Evolutionary conservation across 2,797 vertebrate species (phyloP).

Genomic region (Sebastes variabilis): DNA sequence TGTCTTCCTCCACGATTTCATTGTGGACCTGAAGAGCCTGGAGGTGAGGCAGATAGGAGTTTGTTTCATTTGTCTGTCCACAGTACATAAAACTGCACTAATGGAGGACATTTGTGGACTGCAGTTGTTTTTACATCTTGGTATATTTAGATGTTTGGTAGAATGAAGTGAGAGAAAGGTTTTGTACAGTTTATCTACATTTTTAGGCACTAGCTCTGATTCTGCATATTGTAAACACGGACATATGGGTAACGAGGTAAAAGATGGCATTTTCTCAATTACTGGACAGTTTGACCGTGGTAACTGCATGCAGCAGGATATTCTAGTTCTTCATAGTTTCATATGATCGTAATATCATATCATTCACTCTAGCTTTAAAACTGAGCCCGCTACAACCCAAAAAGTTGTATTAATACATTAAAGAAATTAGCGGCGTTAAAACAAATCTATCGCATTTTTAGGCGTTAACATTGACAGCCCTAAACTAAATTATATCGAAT

Average conservation of each 20-base stretch:
- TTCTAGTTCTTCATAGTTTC: background rate
- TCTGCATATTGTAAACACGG: background rate
- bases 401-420: accelerated
- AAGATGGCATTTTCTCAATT: background rate
- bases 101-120: background rate
- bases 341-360: too few relatives aligned
- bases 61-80: background rate
- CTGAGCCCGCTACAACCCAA: accelerated
- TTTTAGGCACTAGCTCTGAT: background rate
- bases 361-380: too few relatives aligned
- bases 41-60: background rate
- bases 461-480: too few relatives aligned
- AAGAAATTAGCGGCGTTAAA: too few relatives aligned
- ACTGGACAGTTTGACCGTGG: too few relatives aligned
- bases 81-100: background rate
- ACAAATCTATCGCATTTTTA: too few relatives aligned
- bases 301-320: background rate
- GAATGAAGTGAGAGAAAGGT: background rate
- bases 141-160: background rate
- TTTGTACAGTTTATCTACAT: background rate
- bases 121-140: background rate
- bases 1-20: conserved; percentile 77
- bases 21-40: conserved; percentile 79
- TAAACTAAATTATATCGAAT: accelerated
- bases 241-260: background rate